Base-by-base conservation (phyloP, 2,888 invertebrate species). In the Orthosia cruda region DNA sequence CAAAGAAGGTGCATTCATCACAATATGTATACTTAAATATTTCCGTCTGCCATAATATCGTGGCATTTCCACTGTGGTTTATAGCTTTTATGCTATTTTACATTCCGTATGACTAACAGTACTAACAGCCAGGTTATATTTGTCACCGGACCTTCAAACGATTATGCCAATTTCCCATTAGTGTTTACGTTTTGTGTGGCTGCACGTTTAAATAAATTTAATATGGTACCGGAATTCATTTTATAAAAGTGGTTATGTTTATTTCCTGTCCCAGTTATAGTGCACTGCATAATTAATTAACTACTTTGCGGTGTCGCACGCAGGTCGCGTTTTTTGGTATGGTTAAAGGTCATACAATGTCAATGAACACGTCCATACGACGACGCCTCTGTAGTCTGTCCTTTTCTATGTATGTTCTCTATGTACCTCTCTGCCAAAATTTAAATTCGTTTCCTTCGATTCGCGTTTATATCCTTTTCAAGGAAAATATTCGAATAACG, bases 31-130 rank as follows among this genome's bases (percentile, higher is more conserved):
- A 91, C 90, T 92, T 90, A 91, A 92, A 93, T 94, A 93, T 93
- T 93, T 93, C 93, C 93, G 92, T 89, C 90, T 90, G 89, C 90
- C 89, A 91, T 93, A 91, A 92, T 89, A 90, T 78, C 71, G 77
- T 71, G 49, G 83, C 78, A 85, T 81, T 87, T 83, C 67, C 64
- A 81, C 68, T 67, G 83, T 82, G 81, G 80, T 91, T 93, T 91
- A 94, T 91, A 89, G 90, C 89, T 89, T 89, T 90, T 88, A 92
- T 90, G 89, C 92, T 92, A 92, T 92, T 93, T 90, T 91, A 90
- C 90, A 92, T 92, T 90, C 90, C 91, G 84, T 84, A 87, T 87
- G 88, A 89, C 88, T 89, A 88, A 75, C 77, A 54, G 52, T 55
- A 75, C 49, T 76, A 68, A 89, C 89, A 88, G 87, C 88, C 88